Percentiles rank a stretch among this genome's conserved stretches.
Evolutionary conservation across 2,888 invertebrate genomes (phyloP).

Genomic region (Balanococcus diminutus): DNA sequence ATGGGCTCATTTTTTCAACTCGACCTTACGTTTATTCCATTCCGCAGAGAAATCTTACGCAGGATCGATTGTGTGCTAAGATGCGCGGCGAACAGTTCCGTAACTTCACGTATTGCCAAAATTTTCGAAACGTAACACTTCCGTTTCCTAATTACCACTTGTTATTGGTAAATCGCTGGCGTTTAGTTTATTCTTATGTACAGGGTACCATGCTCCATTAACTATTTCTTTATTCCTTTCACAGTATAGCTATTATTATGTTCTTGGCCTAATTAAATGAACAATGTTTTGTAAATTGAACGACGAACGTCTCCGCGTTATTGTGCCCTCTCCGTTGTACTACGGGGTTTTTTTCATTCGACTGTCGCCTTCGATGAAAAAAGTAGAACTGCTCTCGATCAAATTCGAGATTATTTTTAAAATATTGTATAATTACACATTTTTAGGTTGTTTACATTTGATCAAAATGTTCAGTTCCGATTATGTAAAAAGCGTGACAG

Average conservation of each 20-base stretch:
- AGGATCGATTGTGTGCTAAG: too few species aligned
- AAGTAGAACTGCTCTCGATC: too few species aligned
- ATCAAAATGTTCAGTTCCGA: slow-evolving; percentile 10
- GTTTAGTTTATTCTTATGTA: not conserved
- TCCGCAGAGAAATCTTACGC: too few species aligned
- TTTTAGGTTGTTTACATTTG: not conserved
- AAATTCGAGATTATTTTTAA: too few species aligned
- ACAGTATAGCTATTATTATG: slow-evolving; percentile 29
- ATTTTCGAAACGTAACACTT: not conserved
- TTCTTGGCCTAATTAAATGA: slow-evolving; percentile 40
- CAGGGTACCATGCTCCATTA: slow-evolving; percentile 4
- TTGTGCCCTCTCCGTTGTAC: not conserved
- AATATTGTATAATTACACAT: too few species aligned
- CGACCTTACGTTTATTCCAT: too few species aligned
- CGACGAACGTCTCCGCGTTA: not conserved
- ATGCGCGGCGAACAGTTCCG: not conserved
- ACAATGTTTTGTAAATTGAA: slow-evolving; percentile 8
- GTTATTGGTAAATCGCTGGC: slow-evolving; percentile 16
- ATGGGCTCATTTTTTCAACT: too few species aligned
- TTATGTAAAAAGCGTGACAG: slow-evolving; percentile 41
- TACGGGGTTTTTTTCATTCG: too few species aligned
- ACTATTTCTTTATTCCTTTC: slow-evolving; percentile 35
- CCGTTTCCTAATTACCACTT: slow-evolving; percentile 26
- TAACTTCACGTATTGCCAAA: not conserved
- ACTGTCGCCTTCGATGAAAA: not conserved